Evolutionary conservation across 2,888 invertebrate genomes (phyloP).

Genomic region (Atrina japonica): DNA sequence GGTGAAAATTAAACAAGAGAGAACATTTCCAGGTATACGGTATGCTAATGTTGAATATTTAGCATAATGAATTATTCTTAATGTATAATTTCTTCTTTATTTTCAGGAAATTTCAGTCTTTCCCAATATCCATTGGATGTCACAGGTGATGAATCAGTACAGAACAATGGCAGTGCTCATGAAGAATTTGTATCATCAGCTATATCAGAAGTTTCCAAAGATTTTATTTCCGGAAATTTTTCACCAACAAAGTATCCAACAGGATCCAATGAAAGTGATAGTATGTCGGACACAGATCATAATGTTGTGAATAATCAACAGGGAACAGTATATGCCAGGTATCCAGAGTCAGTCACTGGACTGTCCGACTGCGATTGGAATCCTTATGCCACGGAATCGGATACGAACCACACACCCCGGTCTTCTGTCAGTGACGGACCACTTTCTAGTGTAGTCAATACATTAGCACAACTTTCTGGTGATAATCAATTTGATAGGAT

Average conservation of each 20-base stretch:
- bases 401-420: conserved; percentile 68
- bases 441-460: too few relatives aligned
- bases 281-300: conserved; percentile 57
- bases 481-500: too few relatives aligned
- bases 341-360: conserved; percentile 71
- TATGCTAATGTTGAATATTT: too few relatives aligned
- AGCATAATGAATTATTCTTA: too few relatives aligned
- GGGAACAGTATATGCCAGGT: conserved; percentile 61
- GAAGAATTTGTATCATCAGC: conserved; percentile 66
- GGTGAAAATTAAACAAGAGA: too few relatives aligned
- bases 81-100: not conserved
- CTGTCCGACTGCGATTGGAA: conserved; percentile 75
- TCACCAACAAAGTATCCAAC: conserved; percentile 50
- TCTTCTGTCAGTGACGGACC: conserved; percentile 30
- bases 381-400: conserved; percentile 73
- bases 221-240: conserved; percentile 68
- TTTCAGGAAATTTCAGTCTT: conserved; percentile 42
- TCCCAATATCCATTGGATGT: conserved; percentile 41
- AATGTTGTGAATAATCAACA: conserved; percentile 14
- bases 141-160: conserved; percentile 47
- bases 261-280: conserved; percentile 56
- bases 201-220: conserved; percentile 72
- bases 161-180: conserved; percentile 56
- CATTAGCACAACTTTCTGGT: too few relatives aligned
- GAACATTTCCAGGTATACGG: too few relatives aligned